Evolutionary conservation across 2,113 vertebrate species (phyloP).

Genomic region (Alexandromys fortis): DNA sequence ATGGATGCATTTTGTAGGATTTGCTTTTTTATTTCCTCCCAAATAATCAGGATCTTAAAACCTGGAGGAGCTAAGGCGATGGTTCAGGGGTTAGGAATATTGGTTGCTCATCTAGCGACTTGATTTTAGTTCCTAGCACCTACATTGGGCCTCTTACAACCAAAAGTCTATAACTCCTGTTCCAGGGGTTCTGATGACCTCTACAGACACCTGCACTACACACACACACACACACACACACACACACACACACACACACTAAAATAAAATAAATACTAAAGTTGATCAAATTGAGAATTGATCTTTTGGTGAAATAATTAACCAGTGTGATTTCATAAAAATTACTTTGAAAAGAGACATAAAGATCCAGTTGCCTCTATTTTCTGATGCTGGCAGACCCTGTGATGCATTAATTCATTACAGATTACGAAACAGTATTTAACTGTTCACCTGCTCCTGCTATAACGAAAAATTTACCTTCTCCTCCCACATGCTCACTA

Average conservation of each 20-base stretch:
- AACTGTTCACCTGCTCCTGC: background rate
- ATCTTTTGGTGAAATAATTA: conserved; percentile 5
- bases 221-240: background rate
- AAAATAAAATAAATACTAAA: background rate
- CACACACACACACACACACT: background rate
- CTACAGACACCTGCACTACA: background rate
- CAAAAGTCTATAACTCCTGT: background rate
- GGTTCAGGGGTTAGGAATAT: background rate
- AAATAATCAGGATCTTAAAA: background rate
- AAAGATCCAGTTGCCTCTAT: background rate
- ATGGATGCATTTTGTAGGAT: background rate
- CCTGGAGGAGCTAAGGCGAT: background rate
- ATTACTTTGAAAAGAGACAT: background rate
- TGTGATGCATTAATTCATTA: background rate
- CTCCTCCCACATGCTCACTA: background rate
- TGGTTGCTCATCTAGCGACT: background rate
- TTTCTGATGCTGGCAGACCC: background rate
- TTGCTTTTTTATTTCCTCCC: background rate
- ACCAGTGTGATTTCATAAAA: background rate
- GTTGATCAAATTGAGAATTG: background rate
- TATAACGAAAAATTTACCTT: background rate
- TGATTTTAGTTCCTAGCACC: background rate
- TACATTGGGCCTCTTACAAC: background rate
- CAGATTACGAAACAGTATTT: background rate
- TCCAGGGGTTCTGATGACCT: background rate